These are phyloP conservation scores for Semotilus atromaculatus DNA, from an alignment of 2,797 vertebrate genomes.

Conservation along the genomic window DNA sequence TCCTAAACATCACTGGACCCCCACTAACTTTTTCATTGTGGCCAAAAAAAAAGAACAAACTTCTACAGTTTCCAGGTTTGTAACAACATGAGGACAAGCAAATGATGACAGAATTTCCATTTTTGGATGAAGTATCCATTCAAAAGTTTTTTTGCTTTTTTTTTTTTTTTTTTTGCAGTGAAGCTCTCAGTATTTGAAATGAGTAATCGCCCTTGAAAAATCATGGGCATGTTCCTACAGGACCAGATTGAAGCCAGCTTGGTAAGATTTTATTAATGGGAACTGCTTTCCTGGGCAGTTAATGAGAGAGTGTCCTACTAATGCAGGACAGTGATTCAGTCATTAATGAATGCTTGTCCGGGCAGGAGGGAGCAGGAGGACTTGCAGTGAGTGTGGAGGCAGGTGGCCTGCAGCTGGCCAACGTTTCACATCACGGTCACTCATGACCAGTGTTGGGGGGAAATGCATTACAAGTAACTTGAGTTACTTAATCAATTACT, in stretches of 20 bases:
- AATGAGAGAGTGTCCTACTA: conserved; percentile 30
- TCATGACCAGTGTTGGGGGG: not conserved
- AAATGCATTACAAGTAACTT: too few relatives aligned
- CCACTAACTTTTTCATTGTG: not conserved
- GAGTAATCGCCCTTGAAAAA: not conserved
- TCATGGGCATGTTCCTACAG: not conserved
- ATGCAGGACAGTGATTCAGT: conserved; percentile 25
- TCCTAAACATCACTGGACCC: not conserved
- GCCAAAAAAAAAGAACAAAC: too few relatives aligned
- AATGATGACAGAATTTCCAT: not conserved
- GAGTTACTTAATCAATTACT: too few relatives aligned
- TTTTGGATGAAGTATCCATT: not conserved
- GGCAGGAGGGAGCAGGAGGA: conserved; percentile 20
- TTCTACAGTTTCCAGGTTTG: not conserved
- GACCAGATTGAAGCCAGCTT: not conserved
- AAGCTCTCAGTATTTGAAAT: not conserved
- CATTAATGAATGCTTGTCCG: conserved; percentile 49
- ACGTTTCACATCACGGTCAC: not conserved
- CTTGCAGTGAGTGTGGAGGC: conserved; percentile 40
- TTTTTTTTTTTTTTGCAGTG: not conserved
- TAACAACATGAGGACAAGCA: not conserved
- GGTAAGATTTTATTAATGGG: not conserved
- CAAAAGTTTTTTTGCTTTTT: too few relatives aligned
- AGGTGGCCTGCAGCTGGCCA: conserved; percentile 42
- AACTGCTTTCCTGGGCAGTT: conserved; percentile 3